These are phyloP conservation scores for Neostethus bicornis DNA, from an alignment of 2,797 vertebrate genomes.

Conservation along the genomic window DNA sequence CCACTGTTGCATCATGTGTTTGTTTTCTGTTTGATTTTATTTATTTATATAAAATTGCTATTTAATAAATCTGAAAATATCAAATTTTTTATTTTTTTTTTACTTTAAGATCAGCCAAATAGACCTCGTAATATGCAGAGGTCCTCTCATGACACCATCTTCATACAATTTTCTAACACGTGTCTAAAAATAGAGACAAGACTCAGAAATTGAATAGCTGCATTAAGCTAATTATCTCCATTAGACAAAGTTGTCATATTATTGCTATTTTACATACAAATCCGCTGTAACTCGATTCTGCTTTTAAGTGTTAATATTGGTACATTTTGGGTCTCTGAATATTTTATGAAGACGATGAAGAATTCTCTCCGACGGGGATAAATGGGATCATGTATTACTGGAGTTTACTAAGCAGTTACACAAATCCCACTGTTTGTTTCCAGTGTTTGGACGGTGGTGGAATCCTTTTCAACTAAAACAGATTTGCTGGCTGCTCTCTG, in stretches of 20 bases:
- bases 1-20: too few relatives aligned
- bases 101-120: neutral
- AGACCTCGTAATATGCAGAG: neutral
- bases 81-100: neutral
- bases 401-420: constrained; percentile 40
- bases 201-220: neutral
- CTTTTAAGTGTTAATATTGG: constrained; percentile 44
- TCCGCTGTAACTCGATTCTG: constrained; percentile 34
- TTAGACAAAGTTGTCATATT: constrained; percentile 16
- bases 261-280: constrained; percentile 36
- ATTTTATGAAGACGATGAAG: constrained; percentile 45
- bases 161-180: neutral
- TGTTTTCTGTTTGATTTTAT: too few relatives aligned
- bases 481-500: constrained; percentile 50
- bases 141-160: neutral
- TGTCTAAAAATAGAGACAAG: neutral
- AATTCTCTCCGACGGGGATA: constrained; percentile 41
- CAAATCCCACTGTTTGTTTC: constrained; percentile 52
- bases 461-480: constrained; percentile 51
- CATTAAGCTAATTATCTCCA: constrained; percentile 1
- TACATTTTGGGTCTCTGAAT: constrained; percentile 48
- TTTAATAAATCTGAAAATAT: neutral
- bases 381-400: constrained; percentile 51
- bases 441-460: constrained; percentile 31
- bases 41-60: neutral